Base-by-base conservation (phyloP, 2,113 vertebrate genomes). In the Pseudolaguvia tuberculata region DNA sequence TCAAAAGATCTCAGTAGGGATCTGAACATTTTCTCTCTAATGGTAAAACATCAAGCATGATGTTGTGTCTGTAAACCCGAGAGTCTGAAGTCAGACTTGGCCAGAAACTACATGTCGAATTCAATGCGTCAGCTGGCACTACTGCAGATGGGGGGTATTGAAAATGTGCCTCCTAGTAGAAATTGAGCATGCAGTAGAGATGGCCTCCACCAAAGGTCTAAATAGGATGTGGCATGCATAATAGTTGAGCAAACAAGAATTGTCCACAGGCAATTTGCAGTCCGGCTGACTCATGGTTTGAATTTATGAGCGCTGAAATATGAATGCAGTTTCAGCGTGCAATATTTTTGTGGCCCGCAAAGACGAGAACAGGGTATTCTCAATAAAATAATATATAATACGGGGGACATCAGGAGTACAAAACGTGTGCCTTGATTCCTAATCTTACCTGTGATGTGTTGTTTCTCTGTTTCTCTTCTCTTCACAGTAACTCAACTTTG, bases 31-130 rank as follows among this genome's bases (percentile, higher is more conserved):
- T 87, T 86, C 87, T 83, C 84, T 84, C 89, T 91, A 91, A 92
- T 92, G 89, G 89, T 88, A 92, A 90, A 90, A 89, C 88, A 91
- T 91, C 88, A 91, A 90, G 88, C 85, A 83, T 83, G 78, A 84
- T 78, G 85, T 89, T 88, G 88, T 90, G 87, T 85, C 84, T 85
- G 83, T 77, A 71, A 67, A 78, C 15, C 18, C 25, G n/a, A 63
- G 57, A 62, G 56, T 70, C 58, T 55, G 47, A 65, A 66, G 81
- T 82, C 76, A 58, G 84, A 84, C 84, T 84, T 83, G 80, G 85
- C 81, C 83, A 85, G 86, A 85, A 86, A 85, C 79, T 84, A 88
- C 88, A 81, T 82, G 84, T 84, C 77, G 83, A 68, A 87, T 89
- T 84, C 85, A 78, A 61, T 73, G 84, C 79, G 84, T 80, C 76